Conservation (phyloP, 2,113 vertebrate species). For the Junco hyemalis region DNA sequence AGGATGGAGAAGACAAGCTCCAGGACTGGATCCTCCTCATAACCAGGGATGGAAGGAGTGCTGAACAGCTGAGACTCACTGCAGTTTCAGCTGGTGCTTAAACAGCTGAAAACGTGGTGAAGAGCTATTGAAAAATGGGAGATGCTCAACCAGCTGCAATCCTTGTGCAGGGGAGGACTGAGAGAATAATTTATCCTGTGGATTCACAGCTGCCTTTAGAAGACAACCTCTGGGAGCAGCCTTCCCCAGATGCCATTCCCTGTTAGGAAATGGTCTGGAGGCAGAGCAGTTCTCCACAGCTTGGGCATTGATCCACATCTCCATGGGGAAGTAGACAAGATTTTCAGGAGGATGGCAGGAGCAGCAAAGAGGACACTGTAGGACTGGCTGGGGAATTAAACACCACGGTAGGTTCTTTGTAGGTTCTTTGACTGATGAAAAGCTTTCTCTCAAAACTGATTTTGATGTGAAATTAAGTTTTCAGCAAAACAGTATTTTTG, state of each 20-base stretch:
- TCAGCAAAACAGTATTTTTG: neutral
- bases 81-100: neutral
- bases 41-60: neutral
- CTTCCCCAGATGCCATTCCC: neutral
- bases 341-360: neutral
- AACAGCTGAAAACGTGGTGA: neutral
- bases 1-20: neutral
- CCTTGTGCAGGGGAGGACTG: fast-evolving
- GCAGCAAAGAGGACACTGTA: neutral
- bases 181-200: neutral
- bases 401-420: neutral
- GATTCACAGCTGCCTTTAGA: neutral
- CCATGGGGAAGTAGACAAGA: neutral
- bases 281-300: neutral
- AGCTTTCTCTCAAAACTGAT: neutral
- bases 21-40: neutral
- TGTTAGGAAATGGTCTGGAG: neutral
- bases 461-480: neutral
- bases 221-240: neutral
- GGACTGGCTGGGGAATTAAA: neutral
- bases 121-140: neutral
- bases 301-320: neutral
- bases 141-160: neutral
- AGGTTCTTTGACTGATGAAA: neutral
- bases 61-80: neutral